Evolutionary conservation across 2,888 invertebrate species (phyloP).

Genomic region (Epicampocera succincta): DNA sequence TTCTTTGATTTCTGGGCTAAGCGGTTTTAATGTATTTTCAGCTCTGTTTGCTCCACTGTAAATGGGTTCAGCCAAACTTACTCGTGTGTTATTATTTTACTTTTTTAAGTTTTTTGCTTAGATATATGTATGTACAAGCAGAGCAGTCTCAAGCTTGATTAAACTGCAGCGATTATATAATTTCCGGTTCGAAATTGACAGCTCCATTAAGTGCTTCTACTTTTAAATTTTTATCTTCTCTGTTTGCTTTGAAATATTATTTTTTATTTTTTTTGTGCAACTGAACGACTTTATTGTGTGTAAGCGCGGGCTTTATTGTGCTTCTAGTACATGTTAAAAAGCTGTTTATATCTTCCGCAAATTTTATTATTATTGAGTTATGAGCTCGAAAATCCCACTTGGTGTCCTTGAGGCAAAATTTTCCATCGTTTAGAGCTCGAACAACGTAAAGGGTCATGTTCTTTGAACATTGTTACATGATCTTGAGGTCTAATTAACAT

Average conservation of each 20-base stretch:
- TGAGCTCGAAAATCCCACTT: background rate
- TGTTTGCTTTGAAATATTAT: background rate
- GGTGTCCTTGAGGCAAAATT: slow-evolving; percentile 28
- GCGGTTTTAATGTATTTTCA: too few species aligned
- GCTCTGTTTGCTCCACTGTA: too few species aligned
- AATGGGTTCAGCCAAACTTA: too few species aligned
- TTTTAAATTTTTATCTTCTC: background rate
- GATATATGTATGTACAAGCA: too few species aligned
- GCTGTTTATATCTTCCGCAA: slow-evolving; percentile 11
- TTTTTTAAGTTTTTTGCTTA: too few species aligned
- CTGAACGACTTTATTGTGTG: background rate
- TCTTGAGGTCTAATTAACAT: slow-evolving; percentile 14
- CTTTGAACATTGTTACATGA: slow-evolving; percentile 36
- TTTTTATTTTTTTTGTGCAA: too few species aligned
- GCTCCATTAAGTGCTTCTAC: background rate
- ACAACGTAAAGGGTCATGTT: slow-evolving; percentile 42
- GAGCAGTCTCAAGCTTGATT: background rate
- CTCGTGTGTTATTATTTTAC: background rate
- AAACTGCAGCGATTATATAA: background rate
- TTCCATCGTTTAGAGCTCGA: slow-evolving; percentile 33
- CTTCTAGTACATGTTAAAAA: background rate
- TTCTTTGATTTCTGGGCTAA: too few species aligned
- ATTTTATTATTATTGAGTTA: slow-evolving; percentile 2
- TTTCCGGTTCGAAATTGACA: background rate
- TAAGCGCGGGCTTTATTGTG: background rate